Percentiles rank a stretch among this genome's conserved stretches.
Evolutionary conservation across 2,888 invertebrate species (phyloP).

Genomic region (Caenorhabditis angaria): DNA sequence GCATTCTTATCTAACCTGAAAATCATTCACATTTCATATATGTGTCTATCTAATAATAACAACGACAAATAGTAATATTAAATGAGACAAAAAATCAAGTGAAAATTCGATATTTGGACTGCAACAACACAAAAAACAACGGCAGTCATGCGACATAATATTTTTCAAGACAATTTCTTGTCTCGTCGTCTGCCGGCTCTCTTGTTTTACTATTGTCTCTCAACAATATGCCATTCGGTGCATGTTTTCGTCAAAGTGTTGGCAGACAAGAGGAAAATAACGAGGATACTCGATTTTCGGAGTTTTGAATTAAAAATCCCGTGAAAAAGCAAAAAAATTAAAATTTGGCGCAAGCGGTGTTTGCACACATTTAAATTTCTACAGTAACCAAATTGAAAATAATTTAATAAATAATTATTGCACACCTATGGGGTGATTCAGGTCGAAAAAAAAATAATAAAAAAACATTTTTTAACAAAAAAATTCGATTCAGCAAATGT

Average conservation of each 20-base stretch:
- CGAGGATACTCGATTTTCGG: too few species aligned
- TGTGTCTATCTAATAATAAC: too few species aligned
- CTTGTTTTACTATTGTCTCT: not conserved
- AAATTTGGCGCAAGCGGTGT: not conserved
- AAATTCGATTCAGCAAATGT: too few species aligned
- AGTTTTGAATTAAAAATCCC: not conserved
- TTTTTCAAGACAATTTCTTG: not conserved
- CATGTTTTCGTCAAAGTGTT: not conserved
- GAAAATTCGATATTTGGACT: not conserved
- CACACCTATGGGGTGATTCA: too few species aligned
- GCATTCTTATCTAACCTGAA: not conserved
- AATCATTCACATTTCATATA: not conserved
- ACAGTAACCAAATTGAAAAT: too few species aligned
- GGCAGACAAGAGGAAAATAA: not conserved
- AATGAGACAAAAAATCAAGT: not conserved
- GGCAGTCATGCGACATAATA: constrained; percentile 2
- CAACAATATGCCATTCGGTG: not conserved
- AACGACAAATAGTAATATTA: not conserved
- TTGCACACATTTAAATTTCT: constrained; percentile 2
- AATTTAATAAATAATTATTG: too few species aligned
- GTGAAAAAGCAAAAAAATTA: not conserved
- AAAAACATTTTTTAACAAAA: too few species aligned
- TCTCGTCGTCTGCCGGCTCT: not conserved
- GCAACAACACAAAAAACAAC: too few species aligned
- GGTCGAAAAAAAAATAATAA: too few species aligned